Conservation (phyloP, 2,888 invertebrate species). For the Bibio marci region DNA sequence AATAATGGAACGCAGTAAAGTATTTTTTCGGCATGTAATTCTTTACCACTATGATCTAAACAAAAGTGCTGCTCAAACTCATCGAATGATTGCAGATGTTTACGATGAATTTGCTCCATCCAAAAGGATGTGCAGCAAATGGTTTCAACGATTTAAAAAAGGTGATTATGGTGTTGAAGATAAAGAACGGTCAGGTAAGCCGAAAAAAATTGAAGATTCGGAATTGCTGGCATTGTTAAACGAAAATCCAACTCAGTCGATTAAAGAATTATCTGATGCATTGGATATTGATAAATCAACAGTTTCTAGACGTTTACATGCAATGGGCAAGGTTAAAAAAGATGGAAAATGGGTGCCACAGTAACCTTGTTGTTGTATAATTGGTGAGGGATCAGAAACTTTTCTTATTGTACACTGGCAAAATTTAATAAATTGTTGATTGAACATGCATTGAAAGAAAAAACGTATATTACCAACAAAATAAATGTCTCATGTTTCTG, state of each 20-base stretch:
- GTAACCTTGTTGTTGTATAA: too few relatives aligned
- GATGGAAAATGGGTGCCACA: slow-evolving; percentile 8
- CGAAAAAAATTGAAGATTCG: neutral
- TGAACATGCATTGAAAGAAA: too few relatives aligned
- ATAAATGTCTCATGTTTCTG: too few relatives aligned
- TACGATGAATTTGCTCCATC: slow-evolving; percentile 7
- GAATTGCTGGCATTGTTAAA: neutral
- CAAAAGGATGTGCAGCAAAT: neutral
- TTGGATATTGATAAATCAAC: neutral
- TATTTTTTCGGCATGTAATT: slow-evolving; percentile 13
- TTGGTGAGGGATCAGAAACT: too few relatives aligned
- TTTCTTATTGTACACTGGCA: too few relatives aligned
- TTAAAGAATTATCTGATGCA: neutral
- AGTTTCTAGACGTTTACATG: neutral
- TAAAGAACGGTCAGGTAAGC: slow-evolving; percentile 2
- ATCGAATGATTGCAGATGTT: slow-evolving; percentile 6
- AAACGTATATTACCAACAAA: too few relatives aligned
- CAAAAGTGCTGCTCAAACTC: slow-evolving; percentile 7
- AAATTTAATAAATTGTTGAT: too few relatives aligned
- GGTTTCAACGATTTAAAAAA: slow-evolving; percentile 5
- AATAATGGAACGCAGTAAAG: too few relatives aligned
- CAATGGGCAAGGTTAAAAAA: slow-evolving; percentile 4
- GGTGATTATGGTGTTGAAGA: slow-evolving; percentile 3
- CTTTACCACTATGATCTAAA: slow-evolving; percentile 7
- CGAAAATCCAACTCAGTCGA: neutral